Conservation (phyloP, 1,140 invertebrate genomes). For the Drosophila nebulosa region DNA sequence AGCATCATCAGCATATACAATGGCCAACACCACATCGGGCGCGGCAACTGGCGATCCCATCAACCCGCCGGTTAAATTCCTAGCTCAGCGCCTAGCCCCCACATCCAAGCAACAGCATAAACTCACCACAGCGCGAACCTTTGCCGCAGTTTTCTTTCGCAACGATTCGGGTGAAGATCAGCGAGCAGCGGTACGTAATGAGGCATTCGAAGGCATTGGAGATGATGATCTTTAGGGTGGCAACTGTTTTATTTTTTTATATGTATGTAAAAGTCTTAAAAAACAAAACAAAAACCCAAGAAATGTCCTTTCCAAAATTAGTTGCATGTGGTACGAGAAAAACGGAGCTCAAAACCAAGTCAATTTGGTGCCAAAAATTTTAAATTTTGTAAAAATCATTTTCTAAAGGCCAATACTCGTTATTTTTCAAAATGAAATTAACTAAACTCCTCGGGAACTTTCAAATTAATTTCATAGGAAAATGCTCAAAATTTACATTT, state of each 20-base stretch:
- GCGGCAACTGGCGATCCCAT: conserved; percentile 79
- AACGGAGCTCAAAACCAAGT: background rate
- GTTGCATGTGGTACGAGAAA: background rate
- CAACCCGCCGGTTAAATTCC: conserved; percentile 77
- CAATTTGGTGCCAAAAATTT: background rate
- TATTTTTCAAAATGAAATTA: background rate
- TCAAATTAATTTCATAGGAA: no score
- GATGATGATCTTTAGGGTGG: conserved; percentile 89
- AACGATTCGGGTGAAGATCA: conserved; percentile 82
- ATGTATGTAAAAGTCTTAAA: conserved; percentile 16
- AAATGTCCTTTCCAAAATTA: background rate
- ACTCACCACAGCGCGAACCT: conserved; percentile 79
- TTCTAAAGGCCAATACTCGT: background rate
- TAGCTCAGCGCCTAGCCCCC: conserved; percentile 53
- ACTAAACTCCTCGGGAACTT: background rate
- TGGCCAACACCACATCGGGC: conserved; percentile 48
- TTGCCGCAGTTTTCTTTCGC: conserved; percentile 84
- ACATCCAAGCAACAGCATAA: conserved; percentile 79
- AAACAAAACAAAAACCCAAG: background rate
- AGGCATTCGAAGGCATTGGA: conserved; percentile 94
- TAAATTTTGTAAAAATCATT: background rate
- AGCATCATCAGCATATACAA: conserved; percentile 34
- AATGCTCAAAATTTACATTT: background rate
- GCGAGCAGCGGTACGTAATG: conserved; percentile 85
- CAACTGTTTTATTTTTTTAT: conserved; percentile 23